Evolutionary conservation across 2,797 vertebrate species (phyloP).

Genomic region (Sternotherus odoratus): DNA sequence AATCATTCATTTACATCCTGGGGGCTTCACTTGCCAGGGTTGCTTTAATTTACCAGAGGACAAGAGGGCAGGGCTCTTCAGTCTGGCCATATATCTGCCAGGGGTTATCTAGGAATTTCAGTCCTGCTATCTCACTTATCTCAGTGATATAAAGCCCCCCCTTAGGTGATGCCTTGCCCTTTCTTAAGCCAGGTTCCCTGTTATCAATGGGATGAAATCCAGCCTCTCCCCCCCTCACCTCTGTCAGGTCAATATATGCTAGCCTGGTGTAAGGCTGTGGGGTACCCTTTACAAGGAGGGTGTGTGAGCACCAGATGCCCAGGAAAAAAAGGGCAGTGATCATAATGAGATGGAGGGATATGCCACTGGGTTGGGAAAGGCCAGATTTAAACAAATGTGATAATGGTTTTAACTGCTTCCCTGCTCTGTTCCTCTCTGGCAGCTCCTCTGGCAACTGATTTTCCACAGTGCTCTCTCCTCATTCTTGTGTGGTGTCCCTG

Average conservation of each 20-base stretch:
- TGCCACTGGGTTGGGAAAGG: rapidly evolving
- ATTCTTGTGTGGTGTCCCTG: not conserved
- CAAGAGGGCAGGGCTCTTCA: conserved; percentile 37
- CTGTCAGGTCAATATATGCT: rapidly evolving
- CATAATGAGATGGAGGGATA: not conserved
- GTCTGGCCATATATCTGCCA: conserved; percentile 39
- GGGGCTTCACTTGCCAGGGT: not conserved
- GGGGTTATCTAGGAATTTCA: conserved; percentile 54
- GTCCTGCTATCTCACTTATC: not conserved
- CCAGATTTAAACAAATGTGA: not conserved
- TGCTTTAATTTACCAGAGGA: not conserved
- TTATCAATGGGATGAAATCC: not conserved
- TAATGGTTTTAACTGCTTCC: not conserved
- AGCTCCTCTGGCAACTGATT: not conserved
- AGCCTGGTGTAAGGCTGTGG: rapidly evolving
- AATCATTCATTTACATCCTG: conserved; percentile 26
- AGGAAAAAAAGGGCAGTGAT: not conserved
- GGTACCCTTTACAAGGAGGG: not conserved
- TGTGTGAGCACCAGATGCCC: not conserved
- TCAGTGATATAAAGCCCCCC: not conserved
- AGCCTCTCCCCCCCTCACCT: not conserved
- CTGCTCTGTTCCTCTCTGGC: rapidly evolving
- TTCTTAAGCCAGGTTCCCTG: not conserved
- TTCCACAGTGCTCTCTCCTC: not conserved
- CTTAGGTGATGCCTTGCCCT: not conserved